Evolutionary conservation across 2,113 vertebrate genomes (phyloP), one percentile per base, ranked within the genome.

Genomic region (Cathartes aura): DNA sequence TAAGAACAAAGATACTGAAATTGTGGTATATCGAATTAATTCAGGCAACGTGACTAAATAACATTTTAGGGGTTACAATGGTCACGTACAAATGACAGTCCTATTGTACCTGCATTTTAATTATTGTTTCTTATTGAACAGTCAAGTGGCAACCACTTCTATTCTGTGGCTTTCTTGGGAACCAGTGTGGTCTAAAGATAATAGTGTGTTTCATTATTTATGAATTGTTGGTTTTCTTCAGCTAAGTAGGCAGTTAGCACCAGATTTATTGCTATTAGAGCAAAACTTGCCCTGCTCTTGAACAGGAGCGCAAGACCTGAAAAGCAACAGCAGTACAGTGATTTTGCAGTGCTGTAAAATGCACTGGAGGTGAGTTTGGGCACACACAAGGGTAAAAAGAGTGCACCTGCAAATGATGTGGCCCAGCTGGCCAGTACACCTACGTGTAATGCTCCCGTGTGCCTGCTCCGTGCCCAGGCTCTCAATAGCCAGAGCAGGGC

Each of bases 391-490:
- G 15, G 15, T 58, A 55, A 86, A 88, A 85, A 30, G 12, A 79
- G 2, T 13, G 21, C 32, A 21, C 6, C 38, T 90, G 53, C 32
- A 82, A 80, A 87, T 22, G 6, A 64, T 21, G 48, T 17, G 45
- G 22, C 53, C 48, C 12, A 5, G 34, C 24, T 82, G 66, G 48
- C 53, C 70, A 76, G n/a, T 42, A 72, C 3, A 15, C 32, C 53
- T 45, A 32, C 0, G 0, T 26, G 20, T 9, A 60, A 60, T 24
- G 36, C 14, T 79, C 22, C 43, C 1, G 1, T 6, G 29, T 20
- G 48, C 36, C 20, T 1, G 1, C 38, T 38, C 66, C 0, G 0
- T 47, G 42, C 16, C 42, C 59, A 82, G 52, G 50, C 4, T 79
- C 43, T 48, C 6, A 0, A 42, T 0, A 87, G 26, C 12, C 10